Evolutionary conservation across 1,140 invertebrate genomes (phyloP).

Genomic region (Neodiprion lecontei): DNA sequence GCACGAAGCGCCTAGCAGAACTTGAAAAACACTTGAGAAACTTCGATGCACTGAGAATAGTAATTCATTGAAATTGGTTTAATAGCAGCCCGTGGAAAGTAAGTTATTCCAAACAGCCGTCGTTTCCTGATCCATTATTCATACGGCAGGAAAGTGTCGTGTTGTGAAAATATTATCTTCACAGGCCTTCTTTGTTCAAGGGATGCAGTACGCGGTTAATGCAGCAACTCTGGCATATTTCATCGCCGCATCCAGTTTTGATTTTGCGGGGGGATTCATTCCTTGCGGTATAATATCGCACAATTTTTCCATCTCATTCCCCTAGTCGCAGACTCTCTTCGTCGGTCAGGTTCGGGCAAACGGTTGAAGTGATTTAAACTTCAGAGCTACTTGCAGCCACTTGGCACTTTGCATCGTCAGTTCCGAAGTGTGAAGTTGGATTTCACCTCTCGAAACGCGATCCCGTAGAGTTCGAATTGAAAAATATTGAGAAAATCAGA

Average conservation of each 20-base stretch:
- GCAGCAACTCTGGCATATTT: no score
- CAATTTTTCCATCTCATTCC: not conserved
- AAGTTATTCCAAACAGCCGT: not conserved
- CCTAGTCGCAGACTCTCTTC: not conserved
- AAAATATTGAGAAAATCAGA: no score
- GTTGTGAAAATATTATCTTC: constrained; percentile 8
- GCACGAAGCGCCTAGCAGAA: not conserved
- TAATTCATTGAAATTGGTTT: constrained; percentile 5
- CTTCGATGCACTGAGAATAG: not conserved
- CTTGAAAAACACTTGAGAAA: not conserved
- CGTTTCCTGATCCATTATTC: constrained; percentile 1
- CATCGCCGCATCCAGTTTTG: not conserved
- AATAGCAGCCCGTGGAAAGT: not conserved
- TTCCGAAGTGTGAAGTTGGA: not conserved
- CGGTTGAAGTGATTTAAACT: not conserved
- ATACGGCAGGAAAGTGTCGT: not conserved
- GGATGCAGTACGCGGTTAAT: no score
- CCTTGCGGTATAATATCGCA: not conserved
- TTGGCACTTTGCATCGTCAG: no score
- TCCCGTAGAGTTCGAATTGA: not conserved
- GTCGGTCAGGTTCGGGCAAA: not conserved
- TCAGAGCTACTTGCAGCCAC: not conserved
- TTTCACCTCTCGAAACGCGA: not conserved
- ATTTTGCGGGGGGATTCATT: not conserved
- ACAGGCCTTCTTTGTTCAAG: not conserved